Evolutionary conservation across 2,797 vertebrate species (phyloP).

Genomic region (Lateolabrax maculatus): DNA sequence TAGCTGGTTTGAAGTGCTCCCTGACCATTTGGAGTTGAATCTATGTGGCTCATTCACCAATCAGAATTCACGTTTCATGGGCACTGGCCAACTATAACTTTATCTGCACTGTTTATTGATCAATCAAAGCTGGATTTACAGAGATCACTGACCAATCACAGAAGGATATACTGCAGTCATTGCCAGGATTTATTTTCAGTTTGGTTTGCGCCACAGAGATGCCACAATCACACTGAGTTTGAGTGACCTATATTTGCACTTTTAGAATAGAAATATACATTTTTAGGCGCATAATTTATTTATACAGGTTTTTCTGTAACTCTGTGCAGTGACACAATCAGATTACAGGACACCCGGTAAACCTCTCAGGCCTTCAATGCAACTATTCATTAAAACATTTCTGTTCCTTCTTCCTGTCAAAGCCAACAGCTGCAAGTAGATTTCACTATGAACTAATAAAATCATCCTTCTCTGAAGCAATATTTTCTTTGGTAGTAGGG

Average conservation of each 20-base stretch:
- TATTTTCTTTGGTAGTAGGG: too few species aligned
- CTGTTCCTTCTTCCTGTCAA: conserved; percentile 18
- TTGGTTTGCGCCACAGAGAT: conserved; percentile 1
- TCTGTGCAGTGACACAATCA: conserved; percentile 49
- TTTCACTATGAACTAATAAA: conserved; percentile 9
- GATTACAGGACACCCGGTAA: conserved; percentile 40
- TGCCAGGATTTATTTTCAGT: conserved; percentile 17
- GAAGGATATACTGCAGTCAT: conserved; percentile 28
- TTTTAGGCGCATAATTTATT: conserved; percentile 26
- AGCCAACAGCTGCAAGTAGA: conserved; percentile 25
- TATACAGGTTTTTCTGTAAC: background rate
- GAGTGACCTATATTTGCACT: conserved; percentile 19
- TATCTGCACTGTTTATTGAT: conserved; percentile 26
- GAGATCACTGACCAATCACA: conserved; percentile 47
- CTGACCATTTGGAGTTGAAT: conserved; percentile 27
- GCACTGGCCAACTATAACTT: conserved; percentile 35
- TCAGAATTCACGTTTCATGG: background rate
- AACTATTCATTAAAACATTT: conserved; percentile 49
- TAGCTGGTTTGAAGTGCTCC: conserved; percentile 39
- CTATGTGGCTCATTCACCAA: conserved; percentile 14
- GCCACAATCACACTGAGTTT: background rate
- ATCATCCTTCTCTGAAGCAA: background rate
- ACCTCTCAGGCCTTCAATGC: conserved; percentile 16
- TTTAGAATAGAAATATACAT: conserved; percentile 4
- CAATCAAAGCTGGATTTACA: conserved; percentile 60